phyloP scores from a whole-genome alignment of 2,888 invertebrate species.

The Bembecia ichneumoniformis region DNA sequence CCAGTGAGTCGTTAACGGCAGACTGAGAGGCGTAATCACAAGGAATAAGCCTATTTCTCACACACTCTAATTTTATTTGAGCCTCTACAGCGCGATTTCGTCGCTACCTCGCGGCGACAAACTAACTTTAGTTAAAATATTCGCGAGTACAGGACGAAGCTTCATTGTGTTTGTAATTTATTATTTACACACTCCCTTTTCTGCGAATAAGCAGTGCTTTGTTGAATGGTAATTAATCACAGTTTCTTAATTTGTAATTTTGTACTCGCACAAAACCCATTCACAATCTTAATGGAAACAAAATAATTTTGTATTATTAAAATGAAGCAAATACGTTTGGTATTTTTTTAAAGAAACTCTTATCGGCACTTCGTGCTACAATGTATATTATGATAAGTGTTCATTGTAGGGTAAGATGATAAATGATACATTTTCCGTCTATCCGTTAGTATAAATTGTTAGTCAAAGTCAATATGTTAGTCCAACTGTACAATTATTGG shows the following conservation, averaged over 20 bases:
- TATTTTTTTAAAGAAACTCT: no score
- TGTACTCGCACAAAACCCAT: background rate
- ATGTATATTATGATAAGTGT: no score
- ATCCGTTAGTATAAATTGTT: no score
- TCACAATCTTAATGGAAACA: background rate
- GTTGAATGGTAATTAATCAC: background rate
- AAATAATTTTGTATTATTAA: no score
- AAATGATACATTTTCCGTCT: no score
- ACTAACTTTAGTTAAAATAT: slow-evolving; percentile 20
- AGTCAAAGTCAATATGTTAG: no score
- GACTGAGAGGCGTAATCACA: slow-evolving; percentile 23
- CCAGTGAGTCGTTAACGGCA: slow-evolving; percentile 4
- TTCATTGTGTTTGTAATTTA: slow-evolving; percentile 15
- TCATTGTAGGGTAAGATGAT: no score
- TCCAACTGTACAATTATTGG: no score
- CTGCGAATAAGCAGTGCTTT: background rate
- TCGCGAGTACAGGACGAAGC: slow-evolving; percentile 9
- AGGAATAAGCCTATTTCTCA: slow-evolving; percentile 33
- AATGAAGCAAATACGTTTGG: no score
- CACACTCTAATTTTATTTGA: slow-evolving; percentile 22
- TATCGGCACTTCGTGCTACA: no score
- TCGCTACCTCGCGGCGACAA: slow-evolving; percentile 9
- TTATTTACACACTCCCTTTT: slow-evolving; percentile 8
- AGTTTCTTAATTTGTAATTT: background rate
- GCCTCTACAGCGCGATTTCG: slow-evolving; percentile 20